Evolutionary conservation across 2,888 invertebrate genomes (phyloP), one percentile per base, ranked within the genome.

Genomic region (Papilio gigon): DNA sequence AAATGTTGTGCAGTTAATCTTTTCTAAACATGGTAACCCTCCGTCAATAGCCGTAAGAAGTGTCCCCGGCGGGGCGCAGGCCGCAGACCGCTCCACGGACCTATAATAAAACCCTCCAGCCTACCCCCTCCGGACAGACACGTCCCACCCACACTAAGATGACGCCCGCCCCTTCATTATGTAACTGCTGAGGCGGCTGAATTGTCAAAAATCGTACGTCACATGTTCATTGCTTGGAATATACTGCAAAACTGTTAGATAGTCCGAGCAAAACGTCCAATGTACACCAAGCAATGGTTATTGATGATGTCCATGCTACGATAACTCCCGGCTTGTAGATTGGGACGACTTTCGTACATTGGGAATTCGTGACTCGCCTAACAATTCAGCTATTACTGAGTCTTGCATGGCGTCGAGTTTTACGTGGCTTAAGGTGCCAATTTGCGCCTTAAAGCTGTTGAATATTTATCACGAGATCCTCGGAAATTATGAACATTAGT

Each of bases 341-440:
- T 86, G 88, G 69, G 87, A 87, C 88, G 87, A 91, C 90, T 90
- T 88, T 89, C 89, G 81, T 80, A 72, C 79, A 81, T 75, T 78
- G 71, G 66, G 70, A 79, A 81, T 76, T 83, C 86, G 89, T 87
- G 88, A 88, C 89, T 88, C 75, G 87, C 76, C 80, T 88, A 78
- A 78, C 83, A 84, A 89, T 88, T 88, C 80, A 75, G 79, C 81
- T 82, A 82, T 83, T 80, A 80, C 71, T 47, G 67, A 69, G 65
- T 68, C 69, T 65, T 65, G 61, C 50, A 56, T 35, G 56, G 33
- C 44, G 25, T 35, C 47, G 53, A 59, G 63, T 65, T 67, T 67
- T 64, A 65, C 67, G 56, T 44, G 47, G 65, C 65, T 68, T 68
- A 65, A 68, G 65, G 58, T 56, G 71, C 67, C 61, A 71, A 68